Percentiles rank a stretch among this genome's conserved stretches.
Evolutionary conservation across 2,797 vertebrate genomes (phyloP).

Genomic region (Sardinella longiceps): DNA sequence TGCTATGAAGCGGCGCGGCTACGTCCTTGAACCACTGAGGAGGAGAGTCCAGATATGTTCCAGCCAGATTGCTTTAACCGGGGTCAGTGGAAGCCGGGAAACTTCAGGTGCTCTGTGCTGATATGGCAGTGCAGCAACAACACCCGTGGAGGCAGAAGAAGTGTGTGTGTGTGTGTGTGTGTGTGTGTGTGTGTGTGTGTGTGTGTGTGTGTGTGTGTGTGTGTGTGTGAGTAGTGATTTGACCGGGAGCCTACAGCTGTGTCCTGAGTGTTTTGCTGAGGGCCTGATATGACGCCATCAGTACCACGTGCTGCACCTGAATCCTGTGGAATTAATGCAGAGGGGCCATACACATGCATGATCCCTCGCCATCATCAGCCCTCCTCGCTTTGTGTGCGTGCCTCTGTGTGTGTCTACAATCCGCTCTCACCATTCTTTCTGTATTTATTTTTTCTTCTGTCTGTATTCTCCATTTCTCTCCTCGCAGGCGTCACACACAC

Average conservation of each 20-base stretch:
- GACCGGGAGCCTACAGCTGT: neutral
- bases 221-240: neutral
- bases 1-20: neutral
- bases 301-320: constrained; percentile 12
- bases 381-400: neutral
- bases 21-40: neutral
- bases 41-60: neutral
- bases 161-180: neutral
- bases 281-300: neutral
- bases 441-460: constrained; percentile 64
- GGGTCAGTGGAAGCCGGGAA: neutral
- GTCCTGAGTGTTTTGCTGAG: neutral
- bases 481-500: neutral
- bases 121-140: neutral
- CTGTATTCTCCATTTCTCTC: neutral
- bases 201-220: neutral
- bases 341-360: constrained; percentile 13
- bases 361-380: neutral
- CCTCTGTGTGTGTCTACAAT: neutral
- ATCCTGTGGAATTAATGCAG: neutral
- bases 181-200: neutral
- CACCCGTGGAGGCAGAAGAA: neutral
- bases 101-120: neutral
- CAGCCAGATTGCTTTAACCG: neutral
- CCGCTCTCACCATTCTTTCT: constrained; percentile 22